Conservation (phyloP, 1,140 invertebrate species). For the Conopomorpha cramerella region DNA sequence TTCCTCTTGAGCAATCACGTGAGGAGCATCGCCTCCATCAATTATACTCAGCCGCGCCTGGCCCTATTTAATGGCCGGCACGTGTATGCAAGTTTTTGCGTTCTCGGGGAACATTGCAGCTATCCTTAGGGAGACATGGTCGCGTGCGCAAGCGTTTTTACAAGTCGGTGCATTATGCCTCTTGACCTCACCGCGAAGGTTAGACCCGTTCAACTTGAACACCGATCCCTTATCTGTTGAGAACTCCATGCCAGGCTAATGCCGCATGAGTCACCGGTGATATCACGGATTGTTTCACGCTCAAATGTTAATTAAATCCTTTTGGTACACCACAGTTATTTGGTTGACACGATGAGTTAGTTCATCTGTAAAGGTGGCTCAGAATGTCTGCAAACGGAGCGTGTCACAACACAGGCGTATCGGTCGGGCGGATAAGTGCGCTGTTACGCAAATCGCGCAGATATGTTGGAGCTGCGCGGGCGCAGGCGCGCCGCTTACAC, state of each 20-base stretch:
- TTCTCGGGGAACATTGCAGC: slow-evolving; percentile 21
- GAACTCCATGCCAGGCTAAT: neutral
- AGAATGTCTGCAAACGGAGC: slow-evolving; percentile 32
- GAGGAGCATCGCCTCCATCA: slow-evolving; percentile 18
- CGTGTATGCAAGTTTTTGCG: slow-evolving; percentile 35
- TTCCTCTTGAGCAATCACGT: slow-evolving; percentile 40
- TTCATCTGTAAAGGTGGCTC: slow-evolving; percentile 4
- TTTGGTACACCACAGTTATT: neutral
- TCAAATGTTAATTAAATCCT: slow-evolving; percentile 7
- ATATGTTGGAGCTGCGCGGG: slow-evolving; percentile 40
- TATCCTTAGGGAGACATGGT: slow-evolving; percentile 11
- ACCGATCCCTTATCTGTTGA: neutral
- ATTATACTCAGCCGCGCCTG: slow-evolving; percentile 15
- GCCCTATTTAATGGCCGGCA: slow-evolving; percentile 42
- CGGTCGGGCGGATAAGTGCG: slow-evolving; percentile 54
- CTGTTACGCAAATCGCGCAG: slow-evolving; percentile 56
- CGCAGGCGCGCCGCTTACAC: slow-evolving; percentile 54
- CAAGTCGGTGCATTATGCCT: slow-evolving; percentile 19
- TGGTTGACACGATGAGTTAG: neutral
- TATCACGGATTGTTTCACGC: slow-evolving; percentile 22
- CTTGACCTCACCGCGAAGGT: slow-evolving; percentile 19
- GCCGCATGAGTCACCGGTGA: slow-evolving; percentile 13
- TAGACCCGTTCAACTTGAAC: slow-evolving; percentile 19
- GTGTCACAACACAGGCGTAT: slow-evolving; percentile 47
- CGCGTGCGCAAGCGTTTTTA: slow-evolving; percentile 14